Conservation (phyloP, 2,888 invertebrate genomes). For the Aricia artaxerxes region DNA sequence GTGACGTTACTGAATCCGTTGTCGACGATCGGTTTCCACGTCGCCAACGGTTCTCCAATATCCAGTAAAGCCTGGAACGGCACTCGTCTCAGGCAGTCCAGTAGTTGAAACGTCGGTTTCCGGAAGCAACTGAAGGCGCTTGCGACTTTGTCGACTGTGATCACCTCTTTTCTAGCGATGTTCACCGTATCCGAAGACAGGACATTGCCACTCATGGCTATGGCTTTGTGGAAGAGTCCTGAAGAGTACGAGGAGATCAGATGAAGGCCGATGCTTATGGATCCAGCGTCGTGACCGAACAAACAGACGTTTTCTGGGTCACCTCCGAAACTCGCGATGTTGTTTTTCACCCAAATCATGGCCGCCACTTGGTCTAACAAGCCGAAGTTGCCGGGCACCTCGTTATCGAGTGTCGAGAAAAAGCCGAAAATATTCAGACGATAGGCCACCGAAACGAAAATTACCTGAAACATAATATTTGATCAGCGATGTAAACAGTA, state of each 20-base stretch:
- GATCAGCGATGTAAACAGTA: conserved; percentile 13
- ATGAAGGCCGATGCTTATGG: conserved; percentile 88
- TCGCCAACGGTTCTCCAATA: conserved; percentile 79
- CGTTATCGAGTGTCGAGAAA: conserved; percentile 88
- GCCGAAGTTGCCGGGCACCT: conserved; percentile 89
- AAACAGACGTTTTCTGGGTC: conserved; percentile 87
- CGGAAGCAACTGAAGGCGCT: conserved; percentile 85
- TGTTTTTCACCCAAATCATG: conserved; percentile 87
- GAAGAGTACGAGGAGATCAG: conserved; percentile 84
- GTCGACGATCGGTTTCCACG: conserved; percentile 91
- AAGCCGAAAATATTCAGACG: conserved; percentile 92
- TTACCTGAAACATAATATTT: conserved; percentile 75
- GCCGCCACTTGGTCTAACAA: conserved; percentile 91
- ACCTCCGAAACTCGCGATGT: conserved; percentile 88
- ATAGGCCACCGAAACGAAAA: conserved; percentile 89
- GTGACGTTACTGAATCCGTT: conserved; percentile 83
- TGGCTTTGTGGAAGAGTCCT: conserved; percentile 86
- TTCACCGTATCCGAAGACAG: conserved; percentile 83
- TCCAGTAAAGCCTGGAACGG: conserved; percentile 82
- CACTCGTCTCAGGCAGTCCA: conserved; percentile 85
- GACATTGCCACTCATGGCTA: conserved; percentile 90
- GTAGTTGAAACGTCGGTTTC: conserved; percentile 83
- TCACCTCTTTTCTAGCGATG: conserved; percentile 81
- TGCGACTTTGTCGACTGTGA: conserved; percentile 83
- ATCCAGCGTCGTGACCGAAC: conserved; percentile 90